Base-by-base conservation (phyloP, 2,797 vertebrate genomes). In the Tapera naevia region DNA sequence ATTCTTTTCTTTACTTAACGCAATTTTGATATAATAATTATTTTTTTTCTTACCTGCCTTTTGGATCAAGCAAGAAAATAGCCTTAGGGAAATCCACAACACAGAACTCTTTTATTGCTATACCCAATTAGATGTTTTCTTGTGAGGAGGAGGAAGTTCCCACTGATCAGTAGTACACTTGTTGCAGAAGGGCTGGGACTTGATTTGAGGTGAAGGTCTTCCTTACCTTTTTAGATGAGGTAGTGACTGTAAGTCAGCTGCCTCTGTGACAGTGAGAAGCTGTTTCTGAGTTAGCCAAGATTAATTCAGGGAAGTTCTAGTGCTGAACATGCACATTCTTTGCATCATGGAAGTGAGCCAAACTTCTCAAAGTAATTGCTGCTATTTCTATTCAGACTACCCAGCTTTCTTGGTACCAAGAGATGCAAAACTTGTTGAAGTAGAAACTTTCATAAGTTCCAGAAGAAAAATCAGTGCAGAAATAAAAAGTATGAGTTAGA, bases 331-430 rank as follows among this genome's bases (percentile, higher is more conserved):
- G 80, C 80, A 82, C 74, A 88, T 95, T 95, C 60, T 91, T 93
- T 96, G 76, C 27, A 23, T 67, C 21, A 18, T 85, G 83, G 83
- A 94, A 65, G 9, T 13, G 10, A 94, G 87, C 91, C 94, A 91
- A 75, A 79, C 87, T 90, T 93, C 60, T 91, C 85, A 56, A 94
- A 95, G 64, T 93, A 93, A 85, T 96, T 90, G 88, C 94, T 89
- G 33, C 64, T 89, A 57, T 87, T 96, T 91, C 60, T 96, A 39
- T 95, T 94, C 88, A 82, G 80, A 71, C 67, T 82, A 45, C 5
- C 46, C 76, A 79, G 70, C 64, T 86, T 80, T 66, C 37, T 93
- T 81, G 73, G 56, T 88, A 91, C 45, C 32, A n/a, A 91, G 70
- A 86, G 53, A 43, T 65, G 43, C 17, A 82, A 79, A 88, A 56